These are phyloP conservation scores for Cladorhizidae sp. DNA, from an alignment of 37 sponge, comb jelly and placozoan genomes.

Conservation along the genomic window DNA sequence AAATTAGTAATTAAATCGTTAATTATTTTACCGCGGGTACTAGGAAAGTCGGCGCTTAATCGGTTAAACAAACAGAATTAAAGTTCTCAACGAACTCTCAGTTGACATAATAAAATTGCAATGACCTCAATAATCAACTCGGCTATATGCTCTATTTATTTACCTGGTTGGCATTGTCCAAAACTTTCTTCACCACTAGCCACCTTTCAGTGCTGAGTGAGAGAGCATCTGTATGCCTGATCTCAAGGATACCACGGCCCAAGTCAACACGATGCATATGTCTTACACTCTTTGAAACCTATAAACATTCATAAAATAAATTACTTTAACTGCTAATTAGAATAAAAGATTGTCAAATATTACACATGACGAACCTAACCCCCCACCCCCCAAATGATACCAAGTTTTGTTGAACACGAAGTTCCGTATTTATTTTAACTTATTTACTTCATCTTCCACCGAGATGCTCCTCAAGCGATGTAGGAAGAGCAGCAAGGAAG, in stretches of 20 bases:
- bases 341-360: background rate
- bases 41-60: too few relatives aligned
- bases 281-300: conserved; percentile 17
- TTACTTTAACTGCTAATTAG: background rate
- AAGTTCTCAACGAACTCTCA: background rate
- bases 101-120: too few relatives aligned
- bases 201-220: conserved; percentile 26
- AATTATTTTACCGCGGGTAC: too few relatives aligned
- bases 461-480: conserved; percentile 69
- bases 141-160: background rate
- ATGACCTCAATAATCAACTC: too few relatives aligned
- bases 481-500: conserved; percentile 70
- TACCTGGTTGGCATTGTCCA: conserved; percentile 54
- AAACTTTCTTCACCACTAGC: conserved; percentile 56
- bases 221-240: conserved; percentile 34
- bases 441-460: conserved; percentile 55
- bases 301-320: background rate
- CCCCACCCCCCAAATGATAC: too few relatives aligned
- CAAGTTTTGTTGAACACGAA: too few relatives aligned
- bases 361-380: background rate
- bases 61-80: background rate
- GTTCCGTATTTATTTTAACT: too few relatives aligned
- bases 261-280: conserved; percentile 40
- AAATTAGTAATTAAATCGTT: too few relatives aligned
- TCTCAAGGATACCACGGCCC: conserved; percentile 19